Evolutionary conservation across 2,888 invertebrate species (phyloP), one percentile per base, ranked within the genome.

Genomic region (Heliconius aoede): DNA sequence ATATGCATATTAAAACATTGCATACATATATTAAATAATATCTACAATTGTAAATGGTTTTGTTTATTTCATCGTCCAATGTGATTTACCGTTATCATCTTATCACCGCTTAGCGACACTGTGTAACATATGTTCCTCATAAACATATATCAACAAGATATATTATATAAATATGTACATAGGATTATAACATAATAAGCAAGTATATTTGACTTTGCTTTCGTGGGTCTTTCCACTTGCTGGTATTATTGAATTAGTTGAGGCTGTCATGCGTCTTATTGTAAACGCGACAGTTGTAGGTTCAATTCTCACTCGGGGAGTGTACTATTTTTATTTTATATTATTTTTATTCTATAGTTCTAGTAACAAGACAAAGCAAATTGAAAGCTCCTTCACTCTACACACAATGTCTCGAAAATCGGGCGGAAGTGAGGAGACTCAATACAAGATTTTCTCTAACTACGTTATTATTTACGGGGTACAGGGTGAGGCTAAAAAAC

Each of bases 61-160:
- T 36, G 7, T 4, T 26, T 28, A 32, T 51, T 32, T 32, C n/a
- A 55, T 68, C 9, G 30, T 13, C 30, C 3, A 51, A n/a, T 15
- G 55, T 21, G 30, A 69, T 30, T 55, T 46, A 30, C n/a, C 15
- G 30, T 69, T 69, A 55, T 69, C 55, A 55, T 8, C 55, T 69
- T 69, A 69, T 69, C 69, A 32, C 21, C 69, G 51, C 69, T 69
- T 69, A 30, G 69, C 55, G 51, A 69, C 69, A 69, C 51, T 67
- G 67, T 28, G 46, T 51, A 13, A 51, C 51, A 69, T 69, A 5
- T 69, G 30, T 55, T 8, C 24, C 24, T 28, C 13, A 18, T 55
- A 28, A n/a, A 51, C 32, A 15, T n/a, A 36, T 55, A 69, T 30
- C 4, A 67, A 28, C 46, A 46, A 26, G 9, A 26, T 67, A 46